Percentiles rank a stretch among this genome's conserved stretches.
Conservation (phyloP, 2,113 vertebrate genomes). For the Actenoides lindsayi region DNA sequence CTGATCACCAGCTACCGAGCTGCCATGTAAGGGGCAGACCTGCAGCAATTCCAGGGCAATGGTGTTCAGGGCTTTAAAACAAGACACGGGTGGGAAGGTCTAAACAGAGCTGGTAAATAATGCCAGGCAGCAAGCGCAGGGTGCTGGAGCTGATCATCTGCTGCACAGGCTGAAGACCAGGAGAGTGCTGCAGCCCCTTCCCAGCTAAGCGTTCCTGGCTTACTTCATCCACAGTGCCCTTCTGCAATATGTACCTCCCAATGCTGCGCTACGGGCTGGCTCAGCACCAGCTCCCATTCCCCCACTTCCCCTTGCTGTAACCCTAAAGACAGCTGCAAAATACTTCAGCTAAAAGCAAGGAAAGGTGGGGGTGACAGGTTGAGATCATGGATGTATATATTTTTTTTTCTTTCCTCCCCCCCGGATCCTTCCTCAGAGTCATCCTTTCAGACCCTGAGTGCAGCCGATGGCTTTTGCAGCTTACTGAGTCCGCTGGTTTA, state of each 20-base stretch:
- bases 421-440: not conserved
- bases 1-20: not conserved
- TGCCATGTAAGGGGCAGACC: not conserved
- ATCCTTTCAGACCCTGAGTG: not conserved
- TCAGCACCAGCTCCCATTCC: constrained; percentile 27
- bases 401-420: not conserved
- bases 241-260: constrained; percentile 8
- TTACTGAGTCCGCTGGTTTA: constrained; percentile 70
- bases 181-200: constrained; percentile 34
- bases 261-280: not conserved
- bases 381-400: not conserved
- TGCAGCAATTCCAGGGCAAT: not conserved
- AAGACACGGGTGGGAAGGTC: constrained; percentile 23
- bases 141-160: not conserved
- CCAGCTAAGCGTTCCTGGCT: constrained; percentile 46
- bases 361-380: not conserved
- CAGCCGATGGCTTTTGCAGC: constrained; percentile 66
- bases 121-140: not conserved
- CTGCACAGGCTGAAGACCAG: not conserved
- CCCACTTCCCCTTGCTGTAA: constrained; percentile 15
- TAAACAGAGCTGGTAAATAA: not conserved
- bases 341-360: not conserved
- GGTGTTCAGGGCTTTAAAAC: constrained; percentile 6
- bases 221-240: constrained; percentile 27
- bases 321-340: constrained; percentile 48